Percentiles rank a stretch among this genome's conserved stretches.
Conservation (phyloP, 53 echinoderm and acorn worm species). For the Stichopus horrens region DNA sequence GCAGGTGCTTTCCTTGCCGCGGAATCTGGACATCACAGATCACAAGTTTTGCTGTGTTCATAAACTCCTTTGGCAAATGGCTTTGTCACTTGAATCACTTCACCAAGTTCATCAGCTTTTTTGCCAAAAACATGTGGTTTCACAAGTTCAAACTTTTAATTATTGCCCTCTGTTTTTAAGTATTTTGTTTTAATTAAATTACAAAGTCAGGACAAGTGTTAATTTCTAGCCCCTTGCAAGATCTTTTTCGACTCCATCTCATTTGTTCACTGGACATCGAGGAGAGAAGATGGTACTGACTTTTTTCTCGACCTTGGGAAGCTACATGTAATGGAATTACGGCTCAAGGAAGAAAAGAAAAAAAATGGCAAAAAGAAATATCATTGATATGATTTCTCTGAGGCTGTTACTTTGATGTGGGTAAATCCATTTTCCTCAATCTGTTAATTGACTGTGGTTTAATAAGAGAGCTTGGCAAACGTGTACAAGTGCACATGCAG, state of each 20-base stretch:
- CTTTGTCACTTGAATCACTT: too few species aligned
- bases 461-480: not conserved
- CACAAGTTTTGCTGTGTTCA: too few species aligned
- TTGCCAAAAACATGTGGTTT: too few species aligned
- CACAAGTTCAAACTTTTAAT: too few species aligned
- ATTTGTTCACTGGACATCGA: not conserved
- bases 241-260: not conserved
- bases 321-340: conserved; percentile 1
- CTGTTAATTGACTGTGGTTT: conserved; percentile 32
- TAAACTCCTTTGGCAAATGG: too few species aligned
- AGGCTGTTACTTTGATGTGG: conserved; percentile 10
- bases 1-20: too few species aligned
- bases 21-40: too few species aligned
- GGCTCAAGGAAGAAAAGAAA: not conserved
- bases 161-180: not conserved
- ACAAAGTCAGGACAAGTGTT: not conserved
- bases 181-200: not conserved
- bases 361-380: not conserved
- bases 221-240: not conserved
- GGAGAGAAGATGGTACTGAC: not conserved
- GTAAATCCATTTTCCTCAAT: conserved; percentile 24
- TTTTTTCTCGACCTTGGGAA: conserved; percentile 8
- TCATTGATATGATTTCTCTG: not conserved
- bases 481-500: not conserved
- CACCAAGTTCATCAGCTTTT: too few species aligned